These are phyloP conservation scores for Ianthella basta DNA, from an alignment of 37 sponge, comb jelly and placozoan genomes.

Conservation along the genomic window DNA sequence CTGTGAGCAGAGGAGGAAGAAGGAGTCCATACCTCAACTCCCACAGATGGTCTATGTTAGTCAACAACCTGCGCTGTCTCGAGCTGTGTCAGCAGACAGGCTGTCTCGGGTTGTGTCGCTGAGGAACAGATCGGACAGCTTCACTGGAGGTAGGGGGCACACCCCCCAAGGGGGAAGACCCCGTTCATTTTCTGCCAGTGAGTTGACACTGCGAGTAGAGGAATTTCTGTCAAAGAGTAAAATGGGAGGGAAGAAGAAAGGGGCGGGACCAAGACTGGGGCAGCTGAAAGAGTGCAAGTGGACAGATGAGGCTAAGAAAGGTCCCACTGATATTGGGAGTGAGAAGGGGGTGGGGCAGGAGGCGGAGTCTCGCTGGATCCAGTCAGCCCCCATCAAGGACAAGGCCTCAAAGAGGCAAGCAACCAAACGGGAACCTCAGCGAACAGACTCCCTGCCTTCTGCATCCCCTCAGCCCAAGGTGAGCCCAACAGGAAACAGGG, in stretches of 20 bases:
- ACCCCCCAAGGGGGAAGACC: slow-evolving; percentile 9
- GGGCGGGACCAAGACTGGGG: not conserved
- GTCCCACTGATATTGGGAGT: not conserved
- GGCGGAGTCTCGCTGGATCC: too few species aligned
- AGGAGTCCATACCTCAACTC: not conserved
- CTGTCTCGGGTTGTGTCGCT: slow-evolving; percentile 12
- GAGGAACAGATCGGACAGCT: slow-evolving; percentile 16
- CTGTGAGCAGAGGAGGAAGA: slow-evolving; percentile 6
- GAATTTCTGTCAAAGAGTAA: slow-evolving; percentile 7
- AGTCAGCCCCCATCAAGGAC: too few species aligned
- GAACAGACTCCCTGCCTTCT: too few species aligned
- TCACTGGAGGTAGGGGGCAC: not conserved
- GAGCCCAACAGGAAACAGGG: not conserved
- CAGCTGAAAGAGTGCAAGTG: slow-evolving; percentile 11
- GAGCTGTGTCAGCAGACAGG: slow-evolving; percentile 7
- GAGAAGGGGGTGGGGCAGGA: too few species aligned
- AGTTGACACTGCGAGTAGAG: not conserved
- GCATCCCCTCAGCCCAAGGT: too few species aligned
- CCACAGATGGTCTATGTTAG: slow-evolving; percentile 12
- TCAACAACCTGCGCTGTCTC: not conserved
- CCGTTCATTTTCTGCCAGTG: slow-evolving; percentile 23
- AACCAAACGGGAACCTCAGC: too few species aligned
- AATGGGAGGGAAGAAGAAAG: too few species aligned
- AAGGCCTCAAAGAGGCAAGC: too few species aligned
- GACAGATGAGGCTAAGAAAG: not conserved